Evolutionary conservation across 2,888 invertebrate genomes (phyloP), one percentile per base, ranked within the genome.

Genomic region (Creontiades dilutus): DNA sequence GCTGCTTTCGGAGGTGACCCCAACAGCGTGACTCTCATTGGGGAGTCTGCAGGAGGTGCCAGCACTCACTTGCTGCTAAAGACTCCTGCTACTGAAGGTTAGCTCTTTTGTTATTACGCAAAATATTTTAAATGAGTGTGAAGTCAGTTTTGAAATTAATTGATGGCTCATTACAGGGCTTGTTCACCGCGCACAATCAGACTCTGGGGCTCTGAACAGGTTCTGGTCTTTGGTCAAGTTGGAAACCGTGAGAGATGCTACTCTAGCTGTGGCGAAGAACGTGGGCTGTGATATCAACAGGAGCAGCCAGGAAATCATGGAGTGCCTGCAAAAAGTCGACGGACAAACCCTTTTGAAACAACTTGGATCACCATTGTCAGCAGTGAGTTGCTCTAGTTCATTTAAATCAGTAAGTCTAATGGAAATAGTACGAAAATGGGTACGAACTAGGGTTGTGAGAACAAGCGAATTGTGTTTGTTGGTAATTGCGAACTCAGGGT

Each of bases 1-100:
- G 85, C 61, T 13, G 23, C 61, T 52, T 85, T 85, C 28, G 85
- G 85, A 12, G 85, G 85, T 0, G 19, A 85, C 37, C 61, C 85
- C 14, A 27, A 19, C 28, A 85, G 57, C 55, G 37, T 85, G 0
- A 85, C 85, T 16, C 61, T 85, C 16, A 12, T 85, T 19, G 85
- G 85, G 16, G 85, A 57, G 16, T 85, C 85, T 11, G 85, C 85
- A 11, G 85, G 85, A 23, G 85, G 37, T 4, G 61, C 85, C 2
- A 61, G 37, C 14, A 28, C 85, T 27, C 85, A 85, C 16, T 16
- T 28, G 4, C 61, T 85, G 11, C 14, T 85, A 16, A 85, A 55
- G 37, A 13, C 85, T 46, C 85, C 85, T 14, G 37, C 37, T 19
- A 9, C 37, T n/a, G 85, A 85, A 0, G 37, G 85, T 84, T 19